A percentile compares a stretch with the other conserved stretches of the same genome.
phyloP scores from a whole-genome alignment of 2,888 invertebrate species.

The Laspeyria flexula region DNA sequence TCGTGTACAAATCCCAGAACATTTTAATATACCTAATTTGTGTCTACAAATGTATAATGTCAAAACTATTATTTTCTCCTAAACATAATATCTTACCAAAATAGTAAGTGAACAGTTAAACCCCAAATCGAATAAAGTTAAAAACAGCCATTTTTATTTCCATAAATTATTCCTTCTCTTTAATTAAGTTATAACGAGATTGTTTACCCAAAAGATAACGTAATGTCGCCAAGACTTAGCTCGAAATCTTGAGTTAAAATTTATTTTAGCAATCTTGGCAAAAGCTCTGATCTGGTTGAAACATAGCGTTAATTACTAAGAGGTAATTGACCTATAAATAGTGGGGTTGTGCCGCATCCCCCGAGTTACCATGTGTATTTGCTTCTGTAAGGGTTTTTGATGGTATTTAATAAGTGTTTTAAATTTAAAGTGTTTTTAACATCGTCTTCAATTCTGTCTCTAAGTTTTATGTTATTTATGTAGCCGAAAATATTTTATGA shows the following conservation, averaged over 20 bases:
- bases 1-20: too few relatives aligned
- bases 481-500: too few relatives aligned
- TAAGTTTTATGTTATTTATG: too few relatives aligned
- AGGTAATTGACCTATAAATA: conserved; percentile 70
- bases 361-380: conserved; percentile 21
- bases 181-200: conserved; percentile 38
- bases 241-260: conserved; percentile 60
- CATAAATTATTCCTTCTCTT: conserved; percentile 10
- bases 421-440: neutral
- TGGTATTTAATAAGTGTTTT: neutral
- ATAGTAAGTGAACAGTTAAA: neutral
- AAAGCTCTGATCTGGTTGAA: conserved; percentile 62
- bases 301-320: conserved; percentile 65
- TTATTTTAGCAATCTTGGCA: conserved; percentile 65
- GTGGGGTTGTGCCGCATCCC: conserved; percentile 43
- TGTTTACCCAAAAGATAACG: conserved; percentile 42
- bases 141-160: neutral
- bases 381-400: neutral
- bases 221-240: conserved; percentile 53
- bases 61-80: too few relatives aligned
- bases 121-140: neutral
- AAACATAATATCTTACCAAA: too few relatives aligned
- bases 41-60: too few relatives aligned
- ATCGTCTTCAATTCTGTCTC: too few relatives aligned
- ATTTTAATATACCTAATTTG: too few relatives aligned